These are phyloP conservation scores for Lasioglossum morio DNA, from an alignment of 2,888 invertebrate genomes.

Conservation along the genomic window DNA sequence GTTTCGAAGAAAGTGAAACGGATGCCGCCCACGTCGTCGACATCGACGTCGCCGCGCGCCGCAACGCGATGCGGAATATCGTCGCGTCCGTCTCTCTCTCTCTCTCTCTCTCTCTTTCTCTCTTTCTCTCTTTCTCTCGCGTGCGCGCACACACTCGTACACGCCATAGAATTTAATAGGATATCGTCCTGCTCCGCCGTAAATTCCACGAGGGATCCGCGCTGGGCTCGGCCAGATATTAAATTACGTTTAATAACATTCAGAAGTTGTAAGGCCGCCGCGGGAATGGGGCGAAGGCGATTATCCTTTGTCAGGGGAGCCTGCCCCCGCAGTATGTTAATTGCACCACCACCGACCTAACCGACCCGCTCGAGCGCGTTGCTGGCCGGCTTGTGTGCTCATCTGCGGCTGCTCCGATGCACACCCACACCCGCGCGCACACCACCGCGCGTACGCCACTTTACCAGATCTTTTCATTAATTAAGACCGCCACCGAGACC, in stretches of 20 bases:
- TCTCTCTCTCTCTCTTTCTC: neutral
- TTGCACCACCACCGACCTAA: slow-evolving; percentile 47
- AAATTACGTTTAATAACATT: slow-evolving; percentile 74
- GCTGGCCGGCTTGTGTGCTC: neutral
- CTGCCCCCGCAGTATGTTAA: slow-evolving; percentile 62
- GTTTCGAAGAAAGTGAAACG: slow-evolving; percentile 62
- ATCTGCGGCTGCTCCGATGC: neutral
- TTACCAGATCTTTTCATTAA: slow-evolving; percentile 42
- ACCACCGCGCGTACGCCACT: neutral
- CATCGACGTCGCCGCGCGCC: neutral
- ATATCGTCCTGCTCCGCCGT: slow-evolving; percentile 50
- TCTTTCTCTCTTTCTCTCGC: too few species aligned
- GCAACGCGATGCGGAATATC: neutral
- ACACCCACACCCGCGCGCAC: neutral
- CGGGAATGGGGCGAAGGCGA: slow-evolving; percentile 47
- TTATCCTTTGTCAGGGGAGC: slow-evolving; percentile 56
- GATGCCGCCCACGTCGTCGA: slow-evolving; percentile 56
- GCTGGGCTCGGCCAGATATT: slow-evolving; percentile 63
- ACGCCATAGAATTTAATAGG: slow-evolving; percentile 55
- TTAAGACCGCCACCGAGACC: slow-evolving; percentile 40
- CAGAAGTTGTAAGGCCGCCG: slow-evolving; percentile 58
- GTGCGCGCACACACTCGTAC: neutral
- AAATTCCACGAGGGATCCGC: slow-evolving; percentile 65
- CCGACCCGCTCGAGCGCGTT: slow-evolving; percentile 4
- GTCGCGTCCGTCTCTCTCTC: neutral